These are phyloP conservation scores for Cremastinae sp. DNA, from an alignment of 2,888 invertebrate species.

Conservation along the genomic window DNA sequence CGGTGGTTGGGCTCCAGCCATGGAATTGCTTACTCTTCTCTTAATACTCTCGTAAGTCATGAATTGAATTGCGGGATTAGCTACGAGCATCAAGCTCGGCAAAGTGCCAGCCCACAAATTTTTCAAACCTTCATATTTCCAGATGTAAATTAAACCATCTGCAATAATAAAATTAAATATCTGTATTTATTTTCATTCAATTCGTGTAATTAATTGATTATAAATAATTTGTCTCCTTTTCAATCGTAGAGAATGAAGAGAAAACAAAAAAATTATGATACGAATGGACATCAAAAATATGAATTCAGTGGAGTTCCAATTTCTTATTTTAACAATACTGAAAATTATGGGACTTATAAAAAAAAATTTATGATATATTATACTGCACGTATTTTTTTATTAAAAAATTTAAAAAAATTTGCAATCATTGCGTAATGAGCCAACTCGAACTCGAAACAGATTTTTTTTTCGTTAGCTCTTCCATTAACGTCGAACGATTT, in stretches of 20 bases:
- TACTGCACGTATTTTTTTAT: too few relatives aligned
- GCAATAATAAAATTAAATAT: constrained; percentile 52
- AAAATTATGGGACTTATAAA: too few relatives aligned
- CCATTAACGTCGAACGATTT: constrained; percentile 13
- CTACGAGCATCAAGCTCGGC: constrained; percentile 91
- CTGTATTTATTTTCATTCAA: constrained; percentile 11
- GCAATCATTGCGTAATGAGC: background rate
- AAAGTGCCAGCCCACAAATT: constrained; percentile 92
- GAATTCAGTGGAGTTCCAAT: too few relatives aligned
- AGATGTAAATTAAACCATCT: constrained; percentile 87
- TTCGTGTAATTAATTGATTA: too few relatives aligned
- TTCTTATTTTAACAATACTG: too few relatives aligned
- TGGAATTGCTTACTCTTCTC: constrained; percentile 83
- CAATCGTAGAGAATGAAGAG: too few relatives aligned
- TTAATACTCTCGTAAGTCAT: constrained; percentile 95
- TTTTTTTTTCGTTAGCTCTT: background rate
- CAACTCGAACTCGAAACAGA: constrained; percentile 2
- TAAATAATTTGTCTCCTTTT: too few relatives aligned
- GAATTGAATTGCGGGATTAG: constrained; percentile 95
- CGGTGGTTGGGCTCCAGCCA: constrained; percentile 82
- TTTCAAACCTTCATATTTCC: constrained; percentile 86
- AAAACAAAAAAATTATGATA: too few relatives aligned
- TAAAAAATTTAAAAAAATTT: too few relatives aligned
- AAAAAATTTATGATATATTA: too few relatives aligned
- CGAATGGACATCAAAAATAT: too few relatives aligned